A percentile compares a stretch with the other conserved stretches of the same genome.
phyloP scores from a whole-genome alignment of 2,888 invertebrate species.

The Stramonita haemastoma region DNA sequence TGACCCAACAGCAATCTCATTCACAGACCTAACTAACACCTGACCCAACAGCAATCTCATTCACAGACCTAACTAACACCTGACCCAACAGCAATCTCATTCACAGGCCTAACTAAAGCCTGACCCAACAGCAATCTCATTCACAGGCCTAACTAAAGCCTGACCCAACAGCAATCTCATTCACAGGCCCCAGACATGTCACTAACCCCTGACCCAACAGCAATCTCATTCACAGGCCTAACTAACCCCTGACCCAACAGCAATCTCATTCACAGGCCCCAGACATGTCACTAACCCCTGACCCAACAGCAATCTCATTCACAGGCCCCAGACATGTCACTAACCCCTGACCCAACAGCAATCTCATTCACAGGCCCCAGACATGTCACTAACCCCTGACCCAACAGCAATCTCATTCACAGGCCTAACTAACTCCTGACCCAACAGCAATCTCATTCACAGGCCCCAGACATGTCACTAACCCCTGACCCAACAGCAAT shows the following conservation, averaged over 20 bases:
- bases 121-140: slow-evolving; percentile 9
- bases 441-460: slow-evolving; percentile 26
- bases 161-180: slow-evolving; percentile 9
- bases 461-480: too few relatives aligned
- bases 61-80: slow-evolving; percentile 35
- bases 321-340: slow-evolving; percentile 46
- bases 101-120: slow-evolving; percentile 38
- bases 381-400: slow-evolving; percentile 34
- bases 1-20: slow-evolving; percentile 9
- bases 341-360: neutral
- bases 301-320: slow-evolving; percentile 22
- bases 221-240: slow-evolving; percentile 38
- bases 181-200: slow-evolving; percentile 46
- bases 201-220: neutral
- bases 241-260: neutral
- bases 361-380: slow-evolving; percentile 40
- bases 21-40: slow-evolving; percentile 35
- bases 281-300: too few relatives aligned
- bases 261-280: slow-evolving; percentile 40
- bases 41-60: slow-evolving; percentile 9
- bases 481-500: neutral
- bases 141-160: slow-evolving; percentile 38
- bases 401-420: slow-evolving; percentile 26
- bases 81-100: slow-evolving; percentile 9
- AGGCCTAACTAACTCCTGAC: slow-evolving; percentile 26